A percentile compares a stretch with the other conserved stretches of the same genome.
Evolutionary conservation across 2,888 invertebrate species (phyloP).

Genomic region (Spisula solida): DNA sequence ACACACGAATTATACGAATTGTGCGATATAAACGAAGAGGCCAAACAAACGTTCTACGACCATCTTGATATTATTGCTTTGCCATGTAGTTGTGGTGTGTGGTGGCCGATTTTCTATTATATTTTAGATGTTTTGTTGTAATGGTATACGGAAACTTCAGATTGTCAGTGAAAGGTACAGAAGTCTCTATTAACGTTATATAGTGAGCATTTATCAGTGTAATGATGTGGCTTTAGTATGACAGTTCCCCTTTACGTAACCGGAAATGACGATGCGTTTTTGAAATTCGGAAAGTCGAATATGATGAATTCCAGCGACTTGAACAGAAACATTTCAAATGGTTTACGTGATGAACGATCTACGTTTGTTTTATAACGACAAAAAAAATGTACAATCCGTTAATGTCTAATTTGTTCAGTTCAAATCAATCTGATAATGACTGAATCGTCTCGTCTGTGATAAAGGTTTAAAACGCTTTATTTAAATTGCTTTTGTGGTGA

Average conservation of each 20-base stretch:
- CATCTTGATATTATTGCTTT: neutral
- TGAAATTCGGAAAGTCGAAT: neutral
- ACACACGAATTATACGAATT: too few species aligned
- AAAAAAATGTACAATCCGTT: neutral
- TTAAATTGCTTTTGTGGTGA: neutral
- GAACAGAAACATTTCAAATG: neutral
- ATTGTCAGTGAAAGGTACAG: too few species aligned
- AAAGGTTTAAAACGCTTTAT: neutral
- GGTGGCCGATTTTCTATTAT: too few species aligned
- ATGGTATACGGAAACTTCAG: too few species aligned
- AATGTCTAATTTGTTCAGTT: neutral
- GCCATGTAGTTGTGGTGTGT: too few species aligned
- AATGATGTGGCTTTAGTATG: neutral
- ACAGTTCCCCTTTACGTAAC: neutral
- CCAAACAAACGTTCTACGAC: neutral
- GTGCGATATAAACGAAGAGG: too few species aligned
- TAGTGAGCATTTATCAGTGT: neutral
- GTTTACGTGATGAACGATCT: neutral
- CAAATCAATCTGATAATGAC: constrained; percentile 6
- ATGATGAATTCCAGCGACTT: neutral
- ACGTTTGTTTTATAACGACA: neutral
- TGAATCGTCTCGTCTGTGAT: neutral
- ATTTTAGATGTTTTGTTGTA: too few species aligned
- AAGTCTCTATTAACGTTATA: neutral
- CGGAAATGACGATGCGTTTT: neutral